Base-by-base conservation (phyloP, 1,140 invertebrate species). In the Drosophila ercepeae region DNA sequence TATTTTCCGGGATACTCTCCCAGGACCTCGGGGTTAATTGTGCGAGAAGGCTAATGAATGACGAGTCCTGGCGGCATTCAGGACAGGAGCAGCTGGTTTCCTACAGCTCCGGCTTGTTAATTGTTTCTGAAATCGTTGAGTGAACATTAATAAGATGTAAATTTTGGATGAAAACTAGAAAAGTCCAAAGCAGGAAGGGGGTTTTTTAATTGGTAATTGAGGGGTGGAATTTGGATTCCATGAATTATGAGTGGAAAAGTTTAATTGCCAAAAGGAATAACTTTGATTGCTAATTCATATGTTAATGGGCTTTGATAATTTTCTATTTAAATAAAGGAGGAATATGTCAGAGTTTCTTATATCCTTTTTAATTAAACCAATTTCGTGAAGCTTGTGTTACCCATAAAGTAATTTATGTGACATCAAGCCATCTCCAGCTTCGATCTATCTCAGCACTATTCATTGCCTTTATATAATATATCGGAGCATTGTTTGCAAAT, bases 31-130 rank as follows among this genome's bases (percentile, higher is more conserved):
- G 59, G 76, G 65, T 53, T 75, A 81, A 71, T 70, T 70, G 73
- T 75, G 69, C 57, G 49, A 73, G 64, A 75, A 44, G 64, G 42
- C 77, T 79, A 79, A 79, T 79, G 77, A 79, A 64, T 53, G 51
- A 36, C 42, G 50, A 45, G 41, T 36, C 19, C 14, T 16, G 44
- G 48, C 50, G 42, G 49, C 69, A 55, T 70, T 65, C 55, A n/a
- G n/a, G 42, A 69, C n/a, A 16, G 32, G 3, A 34, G 36, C 51
- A 52, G 55, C 60, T 63, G 55, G 27, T 41, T 60, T 21, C 18
- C 14, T 13, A 14, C 19, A 29, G 21, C 29, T 49, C 44, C 46
- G 45, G 44, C 55, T 72, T 72, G 69, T 73, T 73, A 73, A 73
- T 73, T 73, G 69, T 73, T 73, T 73, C 73, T 73, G 42, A 54